Conservation (phyloP, 2,888 invertebrate genomes). For the Aphodius granarius region DNA sequence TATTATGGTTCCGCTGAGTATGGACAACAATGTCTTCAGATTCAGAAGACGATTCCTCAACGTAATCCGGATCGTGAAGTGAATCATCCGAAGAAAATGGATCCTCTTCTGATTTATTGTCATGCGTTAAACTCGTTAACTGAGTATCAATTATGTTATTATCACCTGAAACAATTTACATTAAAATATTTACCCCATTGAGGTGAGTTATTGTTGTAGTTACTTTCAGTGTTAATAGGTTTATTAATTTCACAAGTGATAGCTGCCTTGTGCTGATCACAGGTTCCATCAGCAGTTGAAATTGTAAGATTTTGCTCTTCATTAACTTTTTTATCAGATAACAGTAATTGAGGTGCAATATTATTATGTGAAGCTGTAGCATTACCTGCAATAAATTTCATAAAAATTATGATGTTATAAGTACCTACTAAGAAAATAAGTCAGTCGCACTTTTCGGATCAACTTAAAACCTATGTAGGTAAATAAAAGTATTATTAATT, state of each 20-base stretch:
- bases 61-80: background rate
- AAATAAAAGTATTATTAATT: background rate
- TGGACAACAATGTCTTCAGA: background rate
- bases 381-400: background rate
- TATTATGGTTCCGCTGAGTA: background rate
- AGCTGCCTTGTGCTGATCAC: background rate
- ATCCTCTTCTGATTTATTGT: background rate
- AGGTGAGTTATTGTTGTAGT: background rate
- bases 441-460: background rate
- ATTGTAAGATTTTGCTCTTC: no score
- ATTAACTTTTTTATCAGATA: no score
- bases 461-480: background rate
- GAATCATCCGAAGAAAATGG: background rate
- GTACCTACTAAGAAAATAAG: background rate
- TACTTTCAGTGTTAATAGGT: background rate
- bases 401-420: background rate
- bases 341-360: background rate
- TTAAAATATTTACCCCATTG: background rate
- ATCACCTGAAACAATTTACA: background rate
- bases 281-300: background rate
- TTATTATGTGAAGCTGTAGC: background rate
- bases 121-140: background rate
- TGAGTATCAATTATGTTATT: background rate
- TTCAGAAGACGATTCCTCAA: background rate
- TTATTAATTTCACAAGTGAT: background rate